Conservation (phyloP, 2,888 invertebrate genomes). For the Caenorhabditis panamensis region DNA sequence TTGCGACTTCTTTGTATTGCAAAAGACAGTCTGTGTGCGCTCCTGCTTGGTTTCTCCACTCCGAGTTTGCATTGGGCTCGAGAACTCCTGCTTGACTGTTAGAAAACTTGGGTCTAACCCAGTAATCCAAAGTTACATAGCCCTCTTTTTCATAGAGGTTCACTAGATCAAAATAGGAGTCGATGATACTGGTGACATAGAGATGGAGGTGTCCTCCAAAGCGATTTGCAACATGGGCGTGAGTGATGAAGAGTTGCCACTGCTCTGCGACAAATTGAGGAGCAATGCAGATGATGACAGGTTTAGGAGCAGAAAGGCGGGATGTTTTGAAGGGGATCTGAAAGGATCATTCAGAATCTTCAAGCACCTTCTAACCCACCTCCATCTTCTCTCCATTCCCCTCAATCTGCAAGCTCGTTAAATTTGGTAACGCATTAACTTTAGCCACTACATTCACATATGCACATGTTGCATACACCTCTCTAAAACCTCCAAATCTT, state of each 20-base stretch:
- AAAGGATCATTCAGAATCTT: no score
- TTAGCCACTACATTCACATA: conserved; percentile 25
- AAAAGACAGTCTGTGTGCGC: conserved; percentile 64
- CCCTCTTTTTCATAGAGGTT: conserved; percentile 57
- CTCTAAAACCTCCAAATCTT: conserved; percentile 25
- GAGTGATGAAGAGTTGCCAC: conserved; percentile 53
- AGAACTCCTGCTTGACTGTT: conserved; percentile 10
- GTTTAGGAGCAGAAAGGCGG: conserved; percentile 5
- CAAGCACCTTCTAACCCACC: no score
- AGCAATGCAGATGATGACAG: conserved; percentile 60
- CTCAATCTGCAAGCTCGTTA: conserved; percentile 25
- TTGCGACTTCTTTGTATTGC: conserved; percentile 62
- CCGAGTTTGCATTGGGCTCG: conserved; percentile 61
- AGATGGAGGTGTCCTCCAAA: conserved; percentile 62
- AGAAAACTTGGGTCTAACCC: conserved; percentile 48
- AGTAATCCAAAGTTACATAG: conserved; percentile 56
- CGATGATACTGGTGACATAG: conserved; percentile 58
- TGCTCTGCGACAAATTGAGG: conserved; percentile 65
- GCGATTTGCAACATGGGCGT: conserved; percentile 34
- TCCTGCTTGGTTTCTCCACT: conserved; percentile 64
- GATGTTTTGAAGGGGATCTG: conserved; percentile 52
- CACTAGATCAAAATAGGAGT: conserved; percentile 55
- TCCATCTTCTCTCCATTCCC: not conserved
- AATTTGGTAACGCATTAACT: not conserved
- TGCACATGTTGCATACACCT: conserved; percentile 17